Evolutionary conservation across 2,888 invertebrate species (phyloP).

Genomic region (Latrodectus hesperus): DNA sequence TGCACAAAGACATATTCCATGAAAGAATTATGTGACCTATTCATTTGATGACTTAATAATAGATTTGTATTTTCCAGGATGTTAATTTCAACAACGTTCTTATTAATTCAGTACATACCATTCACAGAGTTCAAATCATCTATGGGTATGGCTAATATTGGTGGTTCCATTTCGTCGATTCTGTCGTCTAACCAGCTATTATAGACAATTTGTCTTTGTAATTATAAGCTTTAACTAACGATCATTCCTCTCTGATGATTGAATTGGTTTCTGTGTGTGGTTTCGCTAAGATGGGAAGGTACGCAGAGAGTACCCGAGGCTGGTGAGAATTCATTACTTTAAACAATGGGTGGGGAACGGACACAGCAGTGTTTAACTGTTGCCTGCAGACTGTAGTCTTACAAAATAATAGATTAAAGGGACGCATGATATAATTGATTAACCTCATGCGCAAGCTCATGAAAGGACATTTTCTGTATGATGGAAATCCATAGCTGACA

Average conservation of each 20-base stretch:
- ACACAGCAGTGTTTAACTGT: slow-evolving; percentile 17
- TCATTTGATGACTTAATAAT: slow-evolving; percentile 45
- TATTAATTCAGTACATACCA: slow-evolving; percentile 17
- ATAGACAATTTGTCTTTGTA: slow-evolving; percentile 63
- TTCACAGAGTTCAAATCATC: slow-evolving; percentile 25
- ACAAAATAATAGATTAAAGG: slow-evolving; percentile 48
- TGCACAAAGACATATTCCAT: slow-evolving; percentile 21
- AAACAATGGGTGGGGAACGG: slow-evolving; percentile 38
- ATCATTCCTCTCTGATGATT: slow-evolving; percentile 54
- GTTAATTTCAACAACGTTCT: slow-evolving; percentile 25
- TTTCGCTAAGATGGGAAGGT: slow-evolving; percentile 45
- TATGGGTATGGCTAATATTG: slow-evolving; percentile 35
- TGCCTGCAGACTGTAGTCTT: slow-evolving; percentile 29
- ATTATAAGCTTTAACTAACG: slow-evolving; percentile 55
- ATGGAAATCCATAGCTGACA: slow-evolving; percentile 14
- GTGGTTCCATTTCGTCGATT: slow-evolving; percentile 40
- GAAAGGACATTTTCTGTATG: slow-evolving; percentile 21
- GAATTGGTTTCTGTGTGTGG: slow-evolving; percentile 48
- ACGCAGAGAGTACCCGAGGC: slow-evolving; percentile 17
- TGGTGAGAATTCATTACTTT: slow-evolving; percentile 56
- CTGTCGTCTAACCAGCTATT: slow-evolving; percentile 47
- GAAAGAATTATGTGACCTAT: slow-evolving; percentile 20
- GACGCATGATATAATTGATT: slow-evolving; percentile 39
- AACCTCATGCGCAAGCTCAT: slow-evolving; percentile 3
- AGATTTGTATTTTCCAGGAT: slow-evolving; percentile 21